phyloP scores from a whole-genome alignment of 2,113 vertebrate genomes.

The Chloropsis hardwickii region DNA sequence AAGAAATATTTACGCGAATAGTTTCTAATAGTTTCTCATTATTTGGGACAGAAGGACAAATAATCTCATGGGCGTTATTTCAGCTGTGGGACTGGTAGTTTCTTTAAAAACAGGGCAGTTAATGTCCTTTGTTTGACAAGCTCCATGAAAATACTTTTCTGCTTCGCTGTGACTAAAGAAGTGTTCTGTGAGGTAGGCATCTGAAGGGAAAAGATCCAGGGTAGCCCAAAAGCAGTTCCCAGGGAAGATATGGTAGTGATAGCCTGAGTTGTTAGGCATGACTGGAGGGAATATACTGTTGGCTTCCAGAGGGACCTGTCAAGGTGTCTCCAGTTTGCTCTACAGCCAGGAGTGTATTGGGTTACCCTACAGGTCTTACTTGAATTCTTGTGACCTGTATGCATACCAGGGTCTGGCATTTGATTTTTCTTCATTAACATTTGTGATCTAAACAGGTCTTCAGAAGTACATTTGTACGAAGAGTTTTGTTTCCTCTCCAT shows the following conservation, averaged over 20 bases:
- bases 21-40: background rate
- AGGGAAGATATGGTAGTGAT: background rate
- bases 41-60: background rate
- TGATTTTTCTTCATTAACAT: background rate
- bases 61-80: background rate
- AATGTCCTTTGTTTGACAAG: background rate
- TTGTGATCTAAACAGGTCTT: background rate
- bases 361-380: background rate
- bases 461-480: background rate
- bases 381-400: background rate
- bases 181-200: rapidly evolving
- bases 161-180: background rate
- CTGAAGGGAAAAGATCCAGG: background rate
- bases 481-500: rapidly evolving
- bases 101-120: background rate
- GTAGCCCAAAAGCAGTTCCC: background rate
- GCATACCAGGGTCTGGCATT: background rate
- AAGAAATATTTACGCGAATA: background rate
- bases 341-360: background rate
- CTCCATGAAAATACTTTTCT: background rate
- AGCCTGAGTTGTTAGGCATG: background rate
- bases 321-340: background rate
- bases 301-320: background rate
- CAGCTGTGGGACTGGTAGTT: background rate
- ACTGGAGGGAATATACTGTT: background rate